Evolutionary conservation across 2,113 vertebrate genomes (phyloP), one percentile per base, ranked within the genome.

Genomic region (Trachemys scripta): DNA sequence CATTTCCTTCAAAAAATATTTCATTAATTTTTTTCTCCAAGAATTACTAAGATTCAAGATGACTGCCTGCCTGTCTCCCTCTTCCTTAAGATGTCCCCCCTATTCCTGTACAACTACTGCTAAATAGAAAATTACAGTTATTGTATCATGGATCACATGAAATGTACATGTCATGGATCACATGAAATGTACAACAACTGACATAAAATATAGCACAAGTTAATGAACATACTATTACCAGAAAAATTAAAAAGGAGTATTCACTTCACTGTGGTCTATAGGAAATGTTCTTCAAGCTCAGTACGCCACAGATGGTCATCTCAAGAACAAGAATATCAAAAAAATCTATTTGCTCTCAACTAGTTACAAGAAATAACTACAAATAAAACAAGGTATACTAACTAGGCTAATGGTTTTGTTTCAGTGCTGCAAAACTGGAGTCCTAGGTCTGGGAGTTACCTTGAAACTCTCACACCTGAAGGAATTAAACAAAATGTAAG

Each of bases 1-100:
- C 56, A 50, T 78, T 90, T 95, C 62, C 92, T n/a, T 89, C 87
- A 90, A 93, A 84, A 24, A 93, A 47, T 16, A 76, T 31, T 86
- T 88, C 8, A 78, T 14, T 57, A 62, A 78, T 89, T 89, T 19
- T 85, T 90, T 90, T 89, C 59, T 54, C 59, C 81, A 90, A 62
- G 1, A 76, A 35, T 56, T 89, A 69, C 38, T 87, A n/a, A 42
- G 31, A 91, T 76, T 0, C 45, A 14, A 93, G 25, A 80, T 3
- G 80, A 53, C 3, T 54, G 35, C 35, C 17, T 69, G 35, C 14
- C 35, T n/a, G 31, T 19, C 35, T n/a, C n/a, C 35, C 65, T n/a
- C 35, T n/a, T 69, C 35, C 16, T 69, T 69, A 69, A 69, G 62
- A 19, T 35, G 80, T 72, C 56, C 57, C 72, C 83, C 72, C 49